Base-by-base conservation (phyloP, 2,888 invertebrate species). In the Dusona sp. region DNA sequence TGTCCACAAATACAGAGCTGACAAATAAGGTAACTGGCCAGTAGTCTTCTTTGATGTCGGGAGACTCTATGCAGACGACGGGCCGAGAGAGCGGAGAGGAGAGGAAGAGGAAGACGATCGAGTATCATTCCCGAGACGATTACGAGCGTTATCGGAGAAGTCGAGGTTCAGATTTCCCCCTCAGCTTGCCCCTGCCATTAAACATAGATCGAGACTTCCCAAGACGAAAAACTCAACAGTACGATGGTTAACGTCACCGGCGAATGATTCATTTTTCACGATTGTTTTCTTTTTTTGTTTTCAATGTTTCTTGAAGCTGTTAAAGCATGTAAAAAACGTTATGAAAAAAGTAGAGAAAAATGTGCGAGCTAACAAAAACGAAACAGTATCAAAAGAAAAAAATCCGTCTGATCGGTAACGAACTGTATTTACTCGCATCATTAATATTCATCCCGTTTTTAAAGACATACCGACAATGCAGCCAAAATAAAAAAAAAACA, bases 141-240 rank as follows among this genome's bases (percentile, higher is more conserved):
- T 64, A 51, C 33, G 74, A 82, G 64, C 65, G 83, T 83, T 86
- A 84, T 74, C 83, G 80, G 68, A 83, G 83, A 77, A 86, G 80
- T 83, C 51, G 33, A 48, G 83, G 83, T 81, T 86, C 86, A 65
- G 67, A 84, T 86, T 80, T 42, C 78, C 19, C 33, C 51, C 61
- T 48, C 45, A 11, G 13, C 16, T 36, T n/a, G 11, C n/a, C 57
- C 29, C 54, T 65, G 48, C 42, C 19, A 42, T 9, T 38, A 9
- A 9, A 9, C n/a, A 51, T 33, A n/a, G 45, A 72, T 72, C 65
- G 38, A 38, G 77, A 45, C 83, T 77, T 51, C 57, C 51, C 68
- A 38, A 72, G 68, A 79, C 68, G 81, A 72, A 68, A 54, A 9
- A 19, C 33, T 25, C 67, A 29, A 13, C 36, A 6, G 3, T 42